Conservation (phyloP, 1,140 invertebrate species). For the Galendromus occidentalis region DNA sequence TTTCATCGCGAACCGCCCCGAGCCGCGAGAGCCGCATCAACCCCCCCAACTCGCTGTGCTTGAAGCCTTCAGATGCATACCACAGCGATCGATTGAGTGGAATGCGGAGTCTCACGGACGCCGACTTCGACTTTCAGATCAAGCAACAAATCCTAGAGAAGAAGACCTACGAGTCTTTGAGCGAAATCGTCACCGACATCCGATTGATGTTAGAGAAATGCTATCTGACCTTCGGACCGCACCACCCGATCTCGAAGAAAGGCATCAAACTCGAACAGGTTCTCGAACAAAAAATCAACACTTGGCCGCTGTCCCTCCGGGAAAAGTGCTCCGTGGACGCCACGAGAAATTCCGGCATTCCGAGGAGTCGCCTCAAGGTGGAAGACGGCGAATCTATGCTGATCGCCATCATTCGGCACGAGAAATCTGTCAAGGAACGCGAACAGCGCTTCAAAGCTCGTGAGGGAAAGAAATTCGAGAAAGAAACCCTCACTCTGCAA, state of each 20-base stretch:
- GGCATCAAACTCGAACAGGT: constrained; percentile 31
- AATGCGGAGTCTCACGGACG: too few species aligned
- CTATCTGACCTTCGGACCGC: constrained; percentile 33
- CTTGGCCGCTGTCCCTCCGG: constrained; percentile 28
- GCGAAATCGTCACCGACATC: constrained; percentile 32
- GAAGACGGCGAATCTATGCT: constrained; percentile 8
- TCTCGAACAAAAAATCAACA: constrained; percentile 32
- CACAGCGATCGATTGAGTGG: too few species aligned
- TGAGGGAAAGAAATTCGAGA: background rate
- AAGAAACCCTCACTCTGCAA: constrained; percentile 17
- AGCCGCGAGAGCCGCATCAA: too few species aligned
- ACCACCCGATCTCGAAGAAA: constrained; percentile 30
- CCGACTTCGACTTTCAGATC: background rate
- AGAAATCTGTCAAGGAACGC: background rate
- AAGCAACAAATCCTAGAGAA: constrained; percentile 1
- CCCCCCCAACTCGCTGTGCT: too few species aligned
- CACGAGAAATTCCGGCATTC: background rate
- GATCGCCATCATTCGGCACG: background rate
- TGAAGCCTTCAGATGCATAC: too few species aligned
- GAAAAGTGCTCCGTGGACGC: background rate
- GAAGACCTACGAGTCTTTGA: constrained; percentile 27
- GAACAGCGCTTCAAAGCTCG: background rate
- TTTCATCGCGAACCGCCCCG: too few species aligned
- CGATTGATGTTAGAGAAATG: constrained; percentile 35
- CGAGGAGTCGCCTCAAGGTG: background rate